Percentiles rank a stretch among this genome's conserved stretches.
Conservation (phyloP, 1,140 invertebrate genomes). For the Pseudomyrmex gracilis region DNA sequence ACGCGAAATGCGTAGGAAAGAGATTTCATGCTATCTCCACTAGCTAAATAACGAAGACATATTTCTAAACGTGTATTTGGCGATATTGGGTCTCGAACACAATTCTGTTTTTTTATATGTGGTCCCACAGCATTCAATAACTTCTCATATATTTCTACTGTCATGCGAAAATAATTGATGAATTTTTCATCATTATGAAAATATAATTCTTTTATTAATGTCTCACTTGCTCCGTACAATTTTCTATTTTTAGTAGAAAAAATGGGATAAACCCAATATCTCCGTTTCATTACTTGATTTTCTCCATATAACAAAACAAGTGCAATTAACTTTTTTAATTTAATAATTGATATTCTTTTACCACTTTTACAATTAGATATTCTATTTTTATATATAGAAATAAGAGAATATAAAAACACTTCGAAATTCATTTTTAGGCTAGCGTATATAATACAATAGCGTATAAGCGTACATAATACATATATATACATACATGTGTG, state of each 20-base stretch:
- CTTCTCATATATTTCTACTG: neutral
- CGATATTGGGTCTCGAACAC: neutral
- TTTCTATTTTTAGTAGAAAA: neutral
- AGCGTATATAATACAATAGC: too few relatives aligned
- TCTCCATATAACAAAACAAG: neutral
- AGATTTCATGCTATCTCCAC: neutral
- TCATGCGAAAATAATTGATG: slow-evolving; percentile 8
- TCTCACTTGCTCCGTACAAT: neutral
- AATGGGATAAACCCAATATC: slow-evolving; percentile 7
- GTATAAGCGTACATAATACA: too few relatives aligned
- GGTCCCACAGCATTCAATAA: neutral
- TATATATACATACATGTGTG: too few relatives aligned
- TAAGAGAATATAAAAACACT: too few relatives aligned
- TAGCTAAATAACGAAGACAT: neutral
- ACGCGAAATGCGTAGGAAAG: slow-evolving; percentile 3
- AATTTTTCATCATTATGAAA: slow-evolving; percentile 27
- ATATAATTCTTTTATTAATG: neutral
- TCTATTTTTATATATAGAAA: too few relatives aligned
- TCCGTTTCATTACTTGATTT: neutral
- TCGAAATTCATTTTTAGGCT: too few relatives aligned
- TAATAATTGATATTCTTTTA: neutral
- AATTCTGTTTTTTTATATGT: neutral
- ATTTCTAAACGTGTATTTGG: neutral
- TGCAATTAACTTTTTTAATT: neutral
- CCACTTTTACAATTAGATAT: too few relatives aligned